These are phyloP conservation scores for Bucco capensis DNA, from an alignment of 2,113 vertebrate species.

Conservation along the genomic window DNA sequence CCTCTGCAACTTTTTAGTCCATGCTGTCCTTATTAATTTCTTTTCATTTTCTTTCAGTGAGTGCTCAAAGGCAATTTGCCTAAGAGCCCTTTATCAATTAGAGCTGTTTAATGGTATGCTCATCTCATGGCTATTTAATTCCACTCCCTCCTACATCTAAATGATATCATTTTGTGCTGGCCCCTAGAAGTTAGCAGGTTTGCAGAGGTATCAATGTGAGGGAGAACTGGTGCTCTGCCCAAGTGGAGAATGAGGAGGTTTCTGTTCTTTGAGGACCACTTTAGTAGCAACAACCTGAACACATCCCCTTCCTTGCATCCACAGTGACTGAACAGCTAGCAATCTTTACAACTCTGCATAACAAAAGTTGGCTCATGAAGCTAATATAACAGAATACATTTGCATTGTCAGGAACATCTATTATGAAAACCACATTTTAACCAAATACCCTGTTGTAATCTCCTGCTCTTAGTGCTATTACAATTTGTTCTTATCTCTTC, in stretches of 20 bases:
- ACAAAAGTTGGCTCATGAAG: conserved; percentile 31
- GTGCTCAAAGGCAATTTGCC: conserved; percentile 62
- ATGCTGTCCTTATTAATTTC: conserved; percentile 47
- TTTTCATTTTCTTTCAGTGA: conserved; percentile 48
- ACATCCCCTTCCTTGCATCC: neutral
- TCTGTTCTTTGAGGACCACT: neutral
- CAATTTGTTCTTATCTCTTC: conserved; percentile 47
- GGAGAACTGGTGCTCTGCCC: neutral
- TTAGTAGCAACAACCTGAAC: neutral
- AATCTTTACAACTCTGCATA: neutral
- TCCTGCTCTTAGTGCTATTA: conserved; percentile 13
- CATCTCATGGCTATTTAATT: conserved; percentile 62
- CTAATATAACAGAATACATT: neutral
- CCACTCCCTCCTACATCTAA: conserved; percentile 17
- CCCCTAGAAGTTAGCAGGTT: conserved; percentile 13
- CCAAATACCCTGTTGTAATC: conserved; percentile 26
- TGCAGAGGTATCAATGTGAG: neutral
- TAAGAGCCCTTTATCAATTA: conserved; percentile 55
- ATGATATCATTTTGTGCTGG: conserved; percentile 34
- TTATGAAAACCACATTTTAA: conserved; percentile 29
- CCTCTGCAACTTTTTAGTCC: neutral
- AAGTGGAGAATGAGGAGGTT: neutral
- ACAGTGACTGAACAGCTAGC: neutral
- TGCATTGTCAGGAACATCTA: conserved; percentile 41
- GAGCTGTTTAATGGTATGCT: conserved; percentile 44